Evolutionary conservation across 2,888 invertebrate species (phyloP).

Genomic region (Drosophila lutescens): DNA sequence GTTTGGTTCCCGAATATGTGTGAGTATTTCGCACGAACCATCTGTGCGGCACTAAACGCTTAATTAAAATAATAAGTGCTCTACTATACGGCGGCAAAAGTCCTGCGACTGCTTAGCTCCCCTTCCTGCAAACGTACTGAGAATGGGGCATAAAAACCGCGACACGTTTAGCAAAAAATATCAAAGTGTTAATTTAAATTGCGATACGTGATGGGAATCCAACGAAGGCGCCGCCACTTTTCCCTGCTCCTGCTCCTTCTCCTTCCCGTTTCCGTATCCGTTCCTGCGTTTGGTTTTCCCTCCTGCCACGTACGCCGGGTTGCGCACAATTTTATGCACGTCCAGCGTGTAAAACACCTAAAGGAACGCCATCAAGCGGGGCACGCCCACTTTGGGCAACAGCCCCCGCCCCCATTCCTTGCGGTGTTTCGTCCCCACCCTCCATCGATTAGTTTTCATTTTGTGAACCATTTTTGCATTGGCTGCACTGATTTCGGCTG

Average conservation of each 20-base stretch:
- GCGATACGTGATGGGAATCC: slow-evolving; percentile 78
- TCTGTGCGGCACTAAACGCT: slow-evolving; percentile 32
- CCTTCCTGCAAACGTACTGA: slow-evolving; percentile 4
- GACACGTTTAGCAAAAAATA: slow-evolving; percentile 75
- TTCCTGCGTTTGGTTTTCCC: slow-evolving; percentile 13
- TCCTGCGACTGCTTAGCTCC: slow-evolving; percentile 17
- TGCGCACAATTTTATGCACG: slow-evolving; percentile 79
- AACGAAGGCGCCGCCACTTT: slow-evolving; percentile 25
- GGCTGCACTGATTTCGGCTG: slow-evolving; percentile 68
- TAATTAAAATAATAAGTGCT: slow-evolving; percentile 67
- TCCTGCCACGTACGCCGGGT: slow-evolving; percentile 60
- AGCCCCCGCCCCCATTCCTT: slow-evolving; percentile 26
- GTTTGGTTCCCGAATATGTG: neutral
- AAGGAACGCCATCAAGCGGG: slow-evolving; percentile 60
- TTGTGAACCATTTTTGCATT: slow-evolving; percentile 71
- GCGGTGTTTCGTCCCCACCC: slow-evolving; percentile 43
- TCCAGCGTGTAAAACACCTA: slow-evolving; percentile 80
- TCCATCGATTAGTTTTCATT: slow-evolving; percentile 81
- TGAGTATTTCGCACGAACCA: slow-evolving; percentile 15
- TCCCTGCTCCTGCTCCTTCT: neutral
- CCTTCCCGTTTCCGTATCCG: slow-evolving; percentile 2
- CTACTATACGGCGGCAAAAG: slow-evolving; percentile 23
- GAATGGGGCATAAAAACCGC: slow-evolving; percentile 66
- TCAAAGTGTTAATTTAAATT: slow-evolving; percentile 83
- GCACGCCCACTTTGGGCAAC: slow-evolving; percentile 30